Conservation (phyloP, 2,888 invertebrate species). For the Crossocerus cetratus region DNA sequence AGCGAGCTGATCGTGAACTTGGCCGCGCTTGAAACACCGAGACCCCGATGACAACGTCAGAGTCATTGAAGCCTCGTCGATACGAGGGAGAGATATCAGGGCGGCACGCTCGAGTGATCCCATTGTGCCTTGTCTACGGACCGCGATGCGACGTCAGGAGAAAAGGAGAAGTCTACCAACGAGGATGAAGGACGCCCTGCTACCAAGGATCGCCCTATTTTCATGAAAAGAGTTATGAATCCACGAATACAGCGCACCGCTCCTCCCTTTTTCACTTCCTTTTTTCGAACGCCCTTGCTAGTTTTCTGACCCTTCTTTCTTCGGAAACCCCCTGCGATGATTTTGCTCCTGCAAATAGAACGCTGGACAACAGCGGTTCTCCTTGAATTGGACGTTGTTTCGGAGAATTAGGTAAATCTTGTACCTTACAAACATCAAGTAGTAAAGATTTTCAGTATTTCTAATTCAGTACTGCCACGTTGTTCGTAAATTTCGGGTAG, state of each 20-base stretch:
- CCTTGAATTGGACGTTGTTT: background rate
- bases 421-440: too few relatives aligned
- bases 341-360: background rate
- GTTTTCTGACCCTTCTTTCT: conserved; percentile 13
- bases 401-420: too few relatives aligned
- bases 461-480: too few relatives aligned
- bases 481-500: conserved; percentile 10
- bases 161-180: conserved; percentile 34
- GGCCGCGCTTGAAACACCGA: conserved; percentile 19
- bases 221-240: conserved; percentile 64
- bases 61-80: conserved; percentile 49
- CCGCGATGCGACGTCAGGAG: conserved; percentile 30
- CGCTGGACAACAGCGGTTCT: background rate
- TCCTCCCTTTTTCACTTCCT: background rate
- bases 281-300: conserved; percentile 1
- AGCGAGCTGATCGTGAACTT: conserved; percentile 1
- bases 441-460: too few relatives aligned
- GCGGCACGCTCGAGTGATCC: conserved; percentile 65
- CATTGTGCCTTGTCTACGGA: conserved; percentile 58
- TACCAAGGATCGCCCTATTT: conserved; percentile 60
- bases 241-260: conserved; percentile 9
- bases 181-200: conserved; percentile 48
- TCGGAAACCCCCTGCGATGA: background rate
- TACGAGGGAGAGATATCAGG: conserved; percentile 66
- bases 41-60: conserved; percentile 44